A percentile compares a stretch with the other conserved stretches of the same genome.
phyloP scores from a whole-genome alignment of 2,113 vertebrate genomes.

The Azemiops feae region DNA sequence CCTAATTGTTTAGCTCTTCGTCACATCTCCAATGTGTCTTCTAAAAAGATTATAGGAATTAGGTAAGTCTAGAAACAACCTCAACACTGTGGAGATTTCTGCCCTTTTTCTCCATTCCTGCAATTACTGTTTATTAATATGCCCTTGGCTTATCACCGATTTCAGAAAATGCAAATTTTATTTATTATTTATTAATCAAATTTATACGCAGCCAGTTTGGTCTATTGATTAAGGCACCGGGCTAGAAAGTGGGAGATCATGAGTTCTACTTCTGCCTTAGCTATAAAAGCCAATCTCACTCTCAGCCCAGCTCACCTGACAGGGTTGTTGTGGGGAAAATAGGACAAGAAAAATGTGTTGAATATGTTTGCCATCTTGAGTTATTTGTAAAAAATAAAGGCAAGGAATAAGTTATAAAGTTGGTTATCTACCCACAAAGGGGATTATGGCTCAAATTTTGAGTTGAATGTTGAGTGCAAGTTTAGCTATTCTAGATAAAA shows the following conservation, averaged over 20 bases:
- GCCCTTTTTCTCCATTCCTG: background rate
- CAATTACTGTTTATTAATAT: background rate
- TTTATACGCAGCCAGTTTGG: background rate
- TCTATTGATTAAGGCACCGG: background rate
- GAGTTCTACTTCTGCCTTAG: background rate
- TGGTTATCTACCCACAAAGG: background rate
- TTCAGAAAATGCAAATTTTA: background rate
- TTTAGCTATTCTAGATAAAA: background rate
- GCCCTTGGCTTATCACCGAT: too few relatives aligned
- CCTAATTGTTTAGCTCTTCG: background rate
- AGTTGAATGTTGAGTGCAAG: background rate
- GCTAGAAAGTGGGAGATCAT: background rate
- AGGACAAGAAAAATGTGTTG: background rate
- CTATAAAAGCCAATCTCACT: background rate
- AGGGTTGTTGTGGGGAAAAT: background rate
- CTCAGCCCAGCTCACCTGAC: background rate
- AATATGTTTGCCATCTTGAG: background rate
- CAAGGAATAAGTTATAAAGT: background rate
- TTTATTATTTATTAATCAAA: background rate
- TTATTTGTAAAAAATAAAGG: background rate
- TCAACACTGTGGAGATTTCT: background rate
- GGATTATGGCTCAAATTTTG: background rate
- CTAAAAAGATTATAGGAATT: constrained; percentile 24
- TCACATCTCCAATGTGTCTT: constrained; percentile 36
- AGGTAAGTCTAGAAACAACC: constrained; percentile 66